Percentiles rank a stretch among this genome's conserved stretches.
phyloP scores from a whole-genome alignment of 2,888 invertebrate species.

The Galerucella calmariensis region DNA sequence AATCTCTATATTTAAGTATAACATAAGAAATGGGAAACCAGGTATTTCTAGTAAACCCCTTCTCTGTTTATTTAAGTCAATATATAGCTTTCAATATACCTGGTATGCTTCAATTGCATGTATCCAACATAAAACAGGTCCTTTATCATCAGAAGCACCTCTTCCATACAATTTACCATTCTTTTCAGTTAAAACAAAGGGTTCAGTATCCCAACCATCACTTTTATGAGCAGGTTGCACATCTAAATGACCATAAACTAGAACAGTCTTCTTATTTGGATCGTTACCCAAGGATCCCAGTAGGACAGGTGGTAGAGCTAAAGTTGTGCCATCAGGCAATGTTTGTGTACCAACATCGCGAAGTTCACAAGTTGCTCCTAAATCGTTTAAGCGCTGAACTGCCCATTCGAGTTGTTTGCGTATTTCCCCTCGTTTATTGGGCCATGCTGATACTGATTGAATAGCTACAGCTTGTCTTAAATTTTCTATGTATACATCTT shows the following conservation, averaged over 20 bases:
- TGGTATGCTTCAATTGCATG: conserved; percentile 92
- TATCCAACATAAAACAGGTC: conserved; percentile 92
- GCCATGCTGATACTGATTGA: conserved; percentile 92
- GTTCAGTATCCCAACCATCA: conserved; percentile 97
- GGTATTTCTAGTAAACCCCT: neutral
- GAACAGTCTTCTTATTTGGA: conserved; percentile 88
- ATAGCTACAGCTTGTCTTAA: conserved; percentile 89
- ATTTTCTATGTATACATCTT: conserved; percentile 78
- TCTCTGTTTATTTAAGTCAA: neutral
- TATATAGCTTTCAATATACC: conserved; percentile 32
- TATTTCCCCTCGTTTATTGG: conserved; percentile 83
- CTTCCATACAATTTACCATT: conserved; percentile 92
- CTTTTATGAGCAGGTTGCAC: conserved; percentile 94
- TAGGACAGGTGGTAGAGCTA: conserved; percentile 88
- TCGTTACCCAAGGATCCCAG: conserved; percentile 85
- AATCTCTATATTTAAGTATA: too few species aligned
- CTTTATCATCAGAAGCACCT: conserved; percentile 92
- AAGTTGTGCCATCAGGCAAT: conserved; percentile 75
- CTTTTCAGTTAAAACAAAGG: conserved; percentile 88
- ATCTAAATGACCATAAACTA: conserved; percentile 97
- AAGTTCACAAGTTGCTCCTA: conserved; percentile 50
- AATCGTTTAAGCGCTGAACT: conserved; percentile 58
- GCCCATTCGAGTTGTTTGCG: conserved; percentile 75
- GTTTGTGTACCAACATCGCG: conserved; percentile 77
- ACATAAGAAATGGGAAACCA: neutral